phyloP scores from a whole-genome alignment of 1,140 invertebrate genomes.

The Solenopsis fugax region DNA sequence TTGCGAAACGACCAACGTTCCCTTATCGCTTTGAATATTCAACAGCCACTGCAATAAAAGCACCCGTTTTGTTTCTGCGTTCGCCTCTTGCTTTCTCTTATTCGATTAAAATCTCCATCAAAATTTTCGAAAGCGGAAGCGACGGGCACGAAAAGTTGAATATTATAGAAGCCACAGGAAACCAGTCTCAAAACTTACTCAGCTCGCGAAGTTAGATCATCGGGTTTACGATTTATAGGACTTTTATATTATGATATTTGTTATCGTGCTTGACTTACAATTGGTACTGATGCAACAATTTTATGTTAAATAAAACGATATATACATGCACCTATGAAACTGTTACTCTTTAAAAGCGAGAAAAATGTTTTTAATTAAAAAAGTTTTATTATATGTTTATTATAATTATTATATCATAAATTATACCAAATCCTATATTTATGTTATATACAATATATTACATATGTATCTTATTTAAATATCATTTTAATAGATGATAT shows the following conservation, averaged over 20 bases:
- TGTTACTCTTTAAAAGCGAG: not conserved
- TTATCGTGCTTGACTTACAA: not conserved
- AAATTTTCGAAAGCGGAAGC: slow-evolving; percentile 49
- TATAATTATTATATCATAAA: no score
- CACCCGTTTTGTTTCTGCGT: slow-evolving; percentile 39
- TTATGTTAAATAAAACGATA: not conserved
- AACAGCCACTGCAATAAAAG: slow-evolving; percentile 49
- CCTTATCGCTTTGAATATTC: slow-evolving; percentile 73
- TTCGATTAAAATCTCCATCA: slow-evolving; percentile 61
- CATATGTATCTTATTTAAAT: not conserved
- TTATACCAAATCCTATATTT: no score
- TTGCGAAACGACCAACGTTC: slow-evolving; percentile 1
- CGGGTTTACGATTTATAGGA: slow-evolving; percentile 41
- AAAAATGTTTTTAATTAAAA: not conserved
- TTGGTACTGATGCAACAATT: not conserved
- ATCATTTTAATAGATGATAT: no score
- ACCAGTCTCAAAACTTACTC: slow-evolving; percentile 22
- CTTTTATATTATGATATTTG: slow-evolving; percentile 22
- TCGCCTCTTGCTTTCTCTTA: slow-evolving; percentile 47
- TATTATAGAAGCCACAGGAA: slow-evolving; percentile 49
- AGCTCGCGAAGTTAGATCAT: slow-evolving; percentile 15
- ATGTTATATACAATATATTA: no score
- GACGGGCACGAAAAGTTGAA: slow-evolving; percentile 29
- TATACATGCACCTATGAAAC: not conserved
- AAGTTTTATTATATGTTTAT: not conserved